Evolutionary conservation across 1,140 invertebrate species (phyloP), one percentile per base, ranked within the genome.

Genomic region (Bactericera cockerelli): DNA sequence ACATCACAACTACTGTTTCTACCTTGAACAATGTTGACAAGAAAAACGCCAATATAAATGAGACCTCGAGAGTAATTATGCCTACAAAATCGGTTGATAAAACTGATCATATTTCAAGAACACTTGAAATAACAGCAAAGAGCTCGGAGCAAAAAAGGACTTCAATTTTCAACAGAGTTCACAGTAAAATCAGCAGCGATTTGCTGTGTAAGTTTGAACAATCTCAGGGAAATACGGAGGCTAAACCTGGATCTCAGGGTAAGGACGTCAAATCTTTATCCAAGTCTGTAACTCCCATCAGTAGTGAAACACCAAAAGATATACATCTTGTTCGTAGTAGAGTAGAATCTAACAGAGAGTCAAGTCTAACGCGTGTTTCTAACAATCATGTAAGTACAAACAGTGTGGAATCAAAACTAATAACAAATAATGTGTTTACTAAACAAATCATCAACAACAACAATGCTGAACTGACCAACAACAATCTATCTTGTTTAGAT

Each of bases 401-500:
- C 3, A 49, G 42, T 49, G 42, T 49, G 42, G 42, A 49, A 49
- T 49, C 42, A 6, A 49, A 49, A 49, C 42, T 49, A 49, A 49
- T 22, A 6, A 49, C 28, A 31, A 31, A 31, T 31, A 31, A 13
- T 13, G 28, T 31, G 28, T 31, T 31, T 13, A 31, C 28, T 31
- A 31, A 31, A 31, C 28, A 49, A 10, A 16, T 19, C 19, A 19
- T 49, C n/a, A 49, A 49, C 42, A 49, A 16, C n/a, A 49, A 19
- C 42, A 22, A 49, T 16, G 22, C 4, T 49, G n/a, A 4, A 19
- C n/a, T 49, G n/a, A 49, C n/a, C n/a, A 16, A 49, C 22, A 16
- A 16, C 8, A 49, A 49, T 49, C n/a, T 49, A 49, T n/a, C 42
- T 49, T 49, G 42, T 49, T 49, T 49, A 49, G 42, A 49, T 49